Conservation (phyloP, 1,140 invertebrate genomes). For the Bombus impatiens region DNA sequence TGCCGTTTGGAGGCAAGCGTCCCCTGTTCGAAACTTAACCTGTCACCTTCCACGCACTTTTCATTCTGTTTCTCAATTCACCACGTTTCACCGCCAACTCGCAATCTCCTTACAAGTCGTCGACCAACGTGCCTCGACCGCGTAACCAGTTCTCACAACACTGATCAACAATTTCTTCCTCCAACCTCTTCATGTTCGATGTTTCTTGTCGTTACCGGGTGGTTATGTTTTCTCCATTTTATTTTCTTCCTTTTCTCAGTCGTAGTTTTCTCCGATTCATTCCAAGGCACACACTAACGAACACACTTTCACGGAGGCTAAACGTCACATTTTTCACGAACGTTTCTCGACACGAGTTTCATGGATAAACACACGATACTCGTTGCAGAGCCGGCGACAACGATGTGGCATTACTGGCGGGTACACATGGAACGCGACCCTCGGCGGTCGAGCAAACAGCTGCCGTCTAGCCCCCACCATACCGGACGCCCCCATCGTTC, state of each 20-base stretch:
- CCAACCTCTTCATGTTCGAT: conserved; percentile 14
- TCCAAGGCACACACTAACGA: background rate
- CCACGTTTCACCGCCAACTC: background rate
- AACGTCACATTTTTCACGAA: conserved; percentile 26
- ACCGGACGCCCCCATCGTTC: conserved; percentile 40
- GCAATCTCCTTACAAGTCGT: conserved; percentile 6
- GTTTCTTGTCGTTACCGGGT: background rate
- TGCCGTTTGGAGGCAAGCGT: conserved; percentile 29
- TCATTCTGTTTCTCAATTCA: background rate
- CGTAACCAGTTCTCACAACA: background rate
- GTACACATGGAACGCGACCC: conserved; percentile 67
- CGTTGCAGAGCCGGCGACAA: conserved; percentile 3
- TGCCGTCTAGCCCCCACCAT: conserved; percentile 67
- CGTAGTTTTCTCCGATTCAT: background rate
- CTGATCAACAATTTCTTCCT: background rate
- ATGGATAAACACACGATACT: background rate
- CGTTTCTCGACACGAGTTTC: background rate
- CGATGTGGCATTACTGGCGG: conserved; percentile 66
- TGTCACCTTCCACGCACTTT: conserved; percentile 33
- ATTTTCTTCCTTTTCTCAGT: too few species aligned
- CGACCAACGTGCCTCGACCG: background rate
- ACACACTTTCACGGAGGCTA: background rate
- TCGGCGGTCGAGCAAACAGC: conserved; percentile 65
- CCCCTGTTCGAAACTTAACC: conserved; percentile 52
- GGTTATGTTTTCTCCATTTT: background rate